A percentile compares a stretch with the other conserved stretches of the same genome.
Evolutionary conservation across 2,797 vertebrate species (phyloP).

Genomic region (Acropternis orthonyx): DNA sequence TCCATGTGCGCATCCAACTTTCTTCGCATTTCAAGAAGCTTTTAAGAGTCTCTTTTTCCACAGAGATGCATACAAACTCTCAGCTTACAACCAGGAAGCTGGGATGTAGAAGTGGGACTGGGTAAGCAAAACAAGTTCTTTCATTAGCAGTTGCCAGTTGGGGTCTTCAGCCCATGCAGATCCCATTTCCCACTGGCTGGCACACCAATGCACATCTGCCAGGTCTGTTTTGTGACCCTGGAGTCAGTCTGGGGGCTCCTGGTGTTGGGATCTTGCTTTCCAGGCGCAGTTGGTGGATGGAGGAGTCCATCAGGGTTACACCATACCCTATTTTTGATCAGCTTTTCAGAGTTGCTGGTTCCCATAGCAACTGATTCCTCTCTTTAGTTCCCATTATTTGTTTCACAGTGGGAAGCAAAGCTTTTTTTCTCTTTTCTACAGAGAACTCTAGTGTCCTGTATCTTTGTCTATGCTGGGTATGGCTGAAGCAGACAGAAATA

Average conservation of each 20-base stretch:
- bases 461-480: not conserved
- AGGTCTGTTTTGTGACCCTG: not conserved
- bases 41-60: not conserved
- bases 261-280: not conserved
- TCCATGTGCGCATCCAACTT: not conserved
- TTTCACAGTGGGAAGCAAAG: not conserved
- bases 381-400: not conserved
- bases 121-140: not conserved
- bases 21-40: not conserved
- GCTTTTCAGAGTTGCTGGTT: not conserved
- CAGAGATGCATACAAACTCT: not conserved
- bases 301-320: not conserved
- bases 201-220: accelerated
- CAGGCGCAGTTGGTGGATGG: not conserved
- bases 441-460: not conserved
- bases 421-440: not conserved
- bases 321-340: not conserved
- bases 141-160: not conserved
- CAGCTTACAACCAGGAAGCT: not conserved
- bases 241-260: not conserved
- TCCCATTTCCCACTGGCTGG: not conserved
- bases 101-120: not conserved
- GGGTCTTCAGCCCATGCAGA: not conserved
- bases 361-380: not conserved
- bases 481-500: not conserved